phyloP scores from a whole-genome alignment of 2,113 vertebrate species.

The Phrynosoma platyrhinos region DNA sequence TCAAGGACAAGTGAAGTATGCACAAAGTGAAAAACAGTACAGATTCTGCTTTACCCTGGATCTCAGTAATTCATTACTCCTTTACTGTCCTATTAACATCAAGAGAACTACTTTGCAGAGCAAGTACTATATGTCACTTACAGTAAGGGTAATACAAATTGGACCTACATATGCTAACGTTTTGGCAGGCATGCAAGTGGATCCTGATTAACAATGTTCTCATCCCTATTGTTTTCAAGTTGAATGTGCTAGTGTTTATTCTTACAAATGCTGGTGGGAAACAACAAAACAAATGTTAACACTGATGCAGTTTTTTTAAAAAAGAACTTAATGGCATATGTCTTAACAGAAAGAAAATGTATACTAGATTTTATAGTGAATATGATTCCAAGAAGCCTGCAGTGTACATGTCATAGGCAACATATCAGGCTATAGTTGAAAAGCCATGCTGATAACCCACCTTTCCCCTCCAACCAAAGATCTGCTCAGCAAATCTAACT shows the following conservation, averaged over 20 bases:
- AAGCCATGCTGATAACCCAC: not conserved
- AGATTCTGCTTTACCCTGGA: not conserved
- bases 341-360: not conserved
- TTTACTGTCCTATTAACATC: not conserved
- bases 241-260: slow-evolving; percentile 9
- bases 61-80: not conserved
- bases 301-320: not conserved
- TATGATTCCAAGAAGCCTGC: not conserved
- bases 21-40: not conserved
- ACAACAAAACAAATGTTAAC: slow-evolving; percentile 29
- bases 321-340: not conserved
- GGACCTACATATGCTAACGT: accelerated
- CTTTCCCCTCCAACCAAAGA: not conserved
- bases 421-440: not conserved
- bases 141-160: not conserved
- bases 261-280: slow-evolving; percentile 3
- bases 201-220: not conserved
- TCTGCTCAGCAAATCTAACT: not conserved
- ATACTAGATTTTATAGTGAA: not conserved
- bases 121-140: not conserved
- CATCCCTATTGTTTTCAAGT: slow-evolving; percentile 28
- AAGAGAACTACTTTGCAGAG: slow-evolving; percentile 7
- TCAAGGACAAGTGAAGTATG: slow-evolving; percentile 8
- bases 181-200: slow-evolving; percentile 33
- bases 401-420: not conserved